Evolutionary conservation across 2,797 vertebrate species (phyloP), one percentile per base, ranked within the genome.

Genomic region (Tapera naevia): DNA sequence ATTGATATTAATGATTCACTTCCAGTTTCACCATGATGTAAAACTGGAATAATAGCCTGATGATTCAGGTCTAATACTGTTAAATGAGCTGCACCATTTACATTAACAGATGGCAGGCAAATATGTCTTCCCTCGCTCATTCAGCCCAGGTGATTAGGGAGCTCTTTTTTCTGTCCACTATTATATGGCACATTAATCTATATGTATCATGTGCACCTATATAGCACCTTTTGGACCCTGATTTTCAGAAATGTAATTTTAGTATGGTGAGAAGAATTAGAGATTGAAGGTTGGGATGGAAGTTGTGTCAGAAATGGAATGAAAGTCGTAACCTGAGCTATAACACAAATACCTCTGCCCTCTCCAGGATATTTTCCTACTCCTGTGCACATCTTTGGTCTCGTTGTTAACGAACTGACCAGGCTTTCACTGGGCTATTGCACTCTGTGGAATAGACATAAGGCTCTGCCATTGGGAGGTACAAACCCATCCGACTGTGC

Each of bases 1-100:
- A 92, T 81, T 95, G 82, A 95, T 97, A 95, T 95, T 94, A 96
- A 97, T 96, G 93, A 95, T 88, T 96, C 96, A 75, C 91, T 95
- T 95, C 90, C 86, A 95, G 89, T 94, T 96, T 84, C 94, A 94
- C 39, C 79, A 51, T 95, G 82, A 92, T 95, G 91, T 97, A 95
- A 93, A 96, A 79, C 75, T 70, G 82, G 92, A 93, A 79, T 96
- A 95, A 95, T 95, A 94, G 93, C 92, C 80, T 17, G 76, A 93
- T 93, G 91, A 89, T 92, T 93, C 95, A 95, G 88, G 85, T 75
- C 89, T 95, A 95, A 94, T 93, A 89, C 86, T 81, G 66, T 88
- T 96, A 96, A 94, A 96, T 95, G 94, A 95, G 86, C 93, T 92
- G 79, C 80, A 79, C 92, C 93, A 95, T 96, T 95, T 96, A 94